Conservation (phyloP, 2,888 invertebrate genomes). For the Opisthograptis luteolata region DNA sequence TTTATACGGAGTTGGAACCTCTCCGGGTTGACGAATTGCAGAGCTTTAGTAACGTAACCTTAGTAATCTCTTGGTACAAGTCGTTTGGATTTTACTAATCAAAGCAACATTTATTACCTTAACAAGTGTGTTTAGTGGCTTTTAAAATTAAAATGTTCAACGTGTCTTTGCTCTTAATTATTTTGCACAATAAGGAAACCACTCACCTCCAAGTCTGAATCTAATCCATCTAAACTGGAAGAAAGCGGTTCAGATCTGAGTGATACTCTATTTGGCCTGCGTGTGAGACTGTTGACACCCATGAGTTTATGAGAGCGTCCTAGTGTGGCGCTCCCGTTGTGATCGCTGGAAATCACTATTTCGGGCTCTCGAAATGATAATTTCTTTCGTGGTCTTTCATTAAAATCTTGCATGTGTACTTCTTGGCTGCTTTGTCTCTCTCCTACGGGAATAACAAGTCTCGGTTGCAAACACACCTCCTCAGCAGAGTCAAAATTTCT, state of each 20-base stretch:
- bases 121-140: conserved; percentile 9
- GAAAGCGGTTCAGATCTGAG: conserved; percentile 59
- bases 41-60: conserved; percentile 44
- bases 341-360: conserved; percentile 72
- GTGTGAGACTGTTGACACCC: conserved; percentile 73
- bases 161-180: background rate
- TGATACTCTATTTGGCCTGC: conserved; percentile 63
- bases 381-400: conserved; percentile 91
- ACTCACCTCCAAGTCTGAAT: conserved; percentile 84
- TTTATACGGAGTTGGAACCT: conserved; percentile 38
- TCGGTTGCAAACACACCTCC: conserved; percentile 72
- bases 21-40: conserved; percentile 47
- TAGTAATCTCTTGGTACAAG: conserved; percentile 45
- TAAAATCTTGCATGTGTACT: conserved; percentile 56
- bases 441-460: conserved; percentile 67
- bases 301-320: conserved; percentile 74
- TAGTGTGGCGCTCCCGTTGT: conserved; percentile 58
- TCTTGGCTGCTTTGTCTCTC: conserved; percentile 70
- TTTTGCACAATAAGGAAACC: background rate
- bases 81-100: conserved; percentile 46
- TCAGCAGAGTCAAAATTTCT: conserved; percentile 67
- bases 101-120: conserved; percentile 23
- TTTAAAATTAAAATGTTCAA: background rate
- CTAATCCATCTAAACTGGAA: conserved; percentile 84
- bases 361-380: conserved; percentile 94